These are phyloP conservation scores for Gallinago undulata DNA, from an alignment of 2,113 vertebrate species.

Conservation along the genomic window DNA sequence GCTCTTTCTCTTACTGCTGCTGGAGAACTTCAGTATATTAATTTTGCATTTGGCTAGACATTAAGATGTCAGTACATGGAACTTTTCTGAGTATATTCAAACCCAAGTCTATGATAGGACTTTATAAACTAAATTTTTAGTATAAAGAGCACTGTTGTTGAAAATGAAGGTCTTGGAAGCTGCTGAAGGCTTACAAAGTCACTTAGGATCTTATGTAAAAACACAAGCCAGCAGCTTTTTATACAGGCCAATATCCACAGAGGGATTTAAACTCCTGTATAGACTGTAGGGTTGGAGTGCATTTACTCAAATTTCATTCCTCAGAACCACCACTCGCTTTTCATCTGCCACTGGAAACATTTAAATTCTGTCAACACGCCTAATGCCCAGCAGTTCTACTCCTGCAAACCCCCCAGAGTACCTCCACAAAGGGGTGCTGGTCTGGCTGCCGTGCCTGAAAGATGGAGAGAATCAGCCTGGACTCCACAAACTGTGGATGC, in stretches of 20 bases:
- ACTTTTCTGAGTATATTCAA: background rate
- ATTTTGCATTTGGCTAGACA: conserved; percentile 41
- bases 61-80: background rate
- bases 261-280: conserved; percentile 19
- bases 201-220: conserved; percentile 40
- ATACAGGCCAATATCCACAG: conserved; percentile 51
- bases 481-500: background rate
- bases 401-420: background rate
- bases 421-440: rapidly evolving
- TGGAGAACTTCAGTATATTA: background rate
- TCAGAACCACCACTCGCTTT: background rate
- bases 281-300: background rate
- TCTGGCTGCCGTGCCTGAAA: background rate
- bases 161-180: conserved; percentile 24
- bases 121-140: background rate
- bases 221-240: background rate
- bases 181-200: conserved; percentile 36
- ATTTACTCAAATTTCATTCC: conserved; percentile 40
- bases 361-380: background rate
- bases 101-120: background rate
- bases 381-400: background rate
- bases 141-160: conserved; percentile 45
- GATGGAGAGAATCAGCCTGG: background rate
- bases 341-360: conserved; percentile 18
- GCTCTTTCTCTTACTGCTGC: background rate